A percentile compares a stretch with the other conserved stretches of the same genome.
These are phyloP conservation scores for Phalacrocorax pelagicus DNA, from an alignment of 2,113 vertebrate genomes.

Conservation along the genomic window DNA sequence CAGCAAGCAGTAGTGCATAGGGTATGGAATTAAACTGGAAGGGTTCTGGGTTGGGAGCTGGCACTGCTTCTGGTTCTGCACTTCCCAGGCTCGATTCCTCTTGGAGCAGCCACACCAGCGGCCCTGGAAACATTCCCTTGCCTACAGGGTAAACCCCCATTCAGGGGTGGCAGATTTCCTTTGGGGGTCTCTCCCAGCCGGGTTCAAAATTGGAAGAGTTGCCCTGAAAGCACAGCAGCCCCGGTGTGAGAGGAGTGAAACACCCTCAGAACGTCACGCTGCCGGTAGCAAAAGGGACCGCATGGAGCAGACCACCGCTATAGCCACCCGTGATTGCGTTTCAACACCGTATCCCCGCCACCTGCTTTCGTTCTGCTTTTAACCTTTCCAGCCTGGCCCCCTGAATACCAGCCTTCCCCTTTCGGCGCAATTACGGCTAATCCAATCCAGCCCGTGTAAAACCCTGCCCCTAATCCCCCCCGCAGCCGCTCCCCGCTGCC, in stretches of 20 bases:
- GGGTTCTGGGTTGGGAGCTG: background rate
- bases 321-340: background rate
- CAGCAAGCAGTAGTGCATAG: background rate
- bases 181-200: background rate
- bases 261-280: background rate
- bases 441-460: background rate
- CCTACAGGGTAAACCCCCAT: background rate
- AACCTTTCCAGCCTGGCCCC: background rate
- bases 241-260: background rate
- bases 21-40: background rate
- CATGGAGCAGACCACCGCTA: background rate
- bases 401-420: background rate
- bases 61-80: background rate
- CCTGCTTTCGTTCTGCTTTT: background rate
- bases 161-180: background rate
- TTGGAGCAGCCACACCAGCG: accelerated
- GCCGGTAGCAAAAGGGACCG: background rate
- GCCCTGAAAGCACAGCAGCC: too few relatives aligned
- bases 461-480: background rate
- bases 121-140: background rate
- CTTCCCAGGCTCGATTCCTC: background rate
- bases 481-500: background rate
- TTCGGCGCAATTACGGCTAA: background rate
- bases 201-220: background rate
- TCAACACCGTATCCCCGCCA: background rate